Percentiles rank a stretch among this genome's conserved stretches.
Conservation (phyloP, 2,113 vertebrate genomes). For the Ciconia stormi region DNA sequence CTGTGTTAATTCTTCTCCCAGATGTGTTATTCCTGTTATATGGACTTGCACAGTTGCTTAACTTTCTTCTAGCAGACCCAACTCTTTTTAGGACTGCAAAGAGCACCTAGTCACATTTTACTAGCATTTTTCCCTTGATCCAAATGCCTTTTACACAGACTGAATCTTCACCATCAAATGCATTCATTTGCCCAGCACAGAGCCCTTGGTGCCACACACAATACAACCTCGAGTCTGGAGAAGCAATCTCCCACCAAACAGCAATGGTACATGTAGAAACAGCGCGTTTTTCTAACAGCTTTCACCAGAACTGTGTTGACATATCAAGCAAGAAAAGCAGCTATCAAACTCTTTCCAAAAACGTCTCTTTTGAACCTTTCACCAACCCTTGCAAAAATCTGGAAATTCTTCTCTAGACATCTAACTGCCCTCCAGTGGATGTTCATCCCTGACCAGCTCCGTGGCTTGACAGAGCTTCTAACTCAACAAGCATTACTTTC, state of each 20-base stretch:
- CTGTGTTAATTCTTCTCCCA: neutral
- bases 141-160: neutral
- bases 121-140: neutral
- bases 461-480: neutral
- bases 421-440: neutral
- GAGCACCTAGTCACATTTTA: neutral
- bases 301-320: neutral
- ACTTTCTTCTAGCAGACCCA: neutral
- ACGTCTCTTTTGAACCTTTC: neutral
- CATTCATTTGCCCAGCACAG: neutral
- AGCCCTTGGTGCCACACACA: neutral
- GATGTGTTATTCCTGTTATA: neutral
- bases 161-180: neutral
- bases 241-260: neutral
- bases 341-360: neutral
- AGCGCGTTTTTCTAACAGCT: neutral
- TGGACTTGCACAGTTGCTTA: neutral
- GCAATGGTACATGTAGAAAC: neutral
- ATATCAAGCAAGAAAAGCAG: neutral
- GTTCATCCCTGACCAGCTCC: neutral
- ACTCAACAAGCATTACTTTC: neutral
- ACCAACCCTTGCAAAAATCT: neutral
- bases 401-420: neutral
- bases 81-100: neutral
- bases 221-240: neutral